Conservation (phyloP, 2,888 invertebrate genomes). For the Troilus luridus region DNA sequence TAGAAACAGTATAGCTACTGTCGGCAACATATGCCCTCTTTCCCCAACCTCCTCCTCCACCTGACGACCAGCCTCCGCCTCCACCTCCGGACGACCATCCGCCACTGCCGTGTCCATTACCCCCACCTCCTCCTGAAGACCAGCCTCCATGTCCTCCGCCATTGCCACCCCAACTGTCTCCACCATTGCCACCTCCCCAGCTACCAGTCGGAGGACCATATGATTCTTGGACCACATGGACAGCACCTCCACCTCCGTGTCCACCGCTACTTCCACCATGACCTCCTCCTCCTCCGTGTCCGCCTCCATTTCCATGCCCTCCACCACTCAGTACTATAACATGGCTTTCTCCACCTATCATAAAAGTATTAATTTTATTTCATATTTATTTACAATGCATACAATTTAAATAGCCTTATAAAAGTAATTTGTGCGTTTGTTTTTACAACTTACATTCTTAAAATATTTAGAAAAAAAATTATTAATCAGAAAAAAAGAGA, state of each 20-base stretch:
- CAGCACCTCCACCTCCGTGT: constrained; percentile 49
- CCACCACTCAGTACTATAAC: constrained; percentile 61
- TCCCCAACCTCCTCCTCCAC: constrained; percentile 60
- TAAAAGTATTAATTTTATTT: background rate
- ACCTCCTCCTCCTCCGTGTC: constrained; percentile 60
- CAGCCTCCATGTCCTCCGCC: constrained; percentile 59
- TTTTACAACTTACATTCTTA: too few species aligned
- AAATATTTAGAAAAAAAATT: too few species aligned
- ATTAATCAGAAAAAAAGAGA: too few species aligned
- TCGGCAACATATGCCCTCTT: constrained; percentile 58
- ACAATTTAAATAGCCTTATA: too few species aligned
- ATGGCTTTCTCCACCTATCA: constrained; percentile 60
- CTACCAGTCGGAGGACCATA: constrained; percentile 52
- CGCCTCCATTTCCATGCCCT: constrained; percentile 55
- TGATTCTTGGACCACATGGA: constrained; percentile 54
- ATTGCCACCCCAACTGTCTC: constrained; percentile 52
- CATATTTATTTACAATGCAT: too few species aligned
- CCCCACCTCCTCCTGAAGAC: constrained; percentile 52
- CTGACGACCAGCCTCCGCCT: constrained; percentile 60
- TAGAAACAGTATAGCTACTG: constrained; percentile 38
- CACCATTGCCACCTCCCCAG: constrained; percentile 35
- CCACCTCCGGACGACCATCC: constrained; percentile 54
- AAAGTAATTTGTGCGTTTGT: too few species aligned
- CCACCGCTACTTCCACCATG: constrained; percentile 58
- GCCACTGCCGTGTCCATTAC: constrained; percentile 54